Evolutionary conservation across 2,797 vertebrate genomes (phyloP), one percentile per base, ranked within the genome.

Genomic region (Cossypha dichroa): DNA sequence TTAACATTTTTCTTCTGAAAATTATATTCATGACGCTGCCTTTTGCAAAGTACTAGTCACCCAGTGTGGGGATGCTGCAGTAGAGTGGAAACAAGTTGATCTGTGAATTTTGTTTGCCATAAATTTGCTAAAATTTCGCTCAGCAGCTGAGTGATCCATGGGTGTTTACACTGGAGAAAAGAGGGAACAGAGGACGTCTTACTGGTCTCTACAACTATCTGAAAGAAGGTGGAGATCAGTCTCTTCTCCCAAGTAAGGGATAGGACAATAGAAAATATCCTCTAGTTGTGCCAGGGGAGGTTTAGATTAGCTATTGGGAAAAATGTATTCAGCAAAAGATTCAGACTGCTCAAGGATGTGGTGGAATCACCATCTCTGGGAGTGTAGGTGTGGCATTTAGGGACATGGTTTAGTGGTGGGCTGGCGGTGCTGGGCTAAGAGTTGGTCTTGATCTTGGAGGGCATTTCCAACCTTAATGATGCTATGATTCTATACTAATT

Each of bases 61-160:
- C 21, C 26, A 46, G 33, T 19, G 7, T 51, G 45, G 19, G 21
- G 12, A 34, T 69, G 33, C 55, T 79, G 33, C 19, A 22, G 9
- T 11, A 23, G 45, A 58, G 40, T 5, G 10, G 15, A 77, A 90
- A 40, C 0, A 1, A 33, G 20, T 75, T 10, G 41, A 66, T 49
- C 15, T 43, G 2, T 63, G 33, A 31, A 18, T 85, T 85, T 82
- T 58, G 13, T 80, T 93, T 49, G 20, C 55, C 34, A 20, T 20
- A 70, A 22, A 63, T 63, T 38, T 38, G 63, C 51, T 34, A 52
- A 49, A 66, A 54, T 48, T 84, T 66, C 0, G 0, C 8, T 52
- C 33, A 34, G 26, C 31, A 23, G 33, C 18, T 77, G 66, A 48
- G 13, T 26, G 8, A 58, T 25, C 31, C 0, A 0, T 0, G 1